Conservation (phyloP, 2,113 vertebrate species). For the Ceyx melanurus region DNA sequence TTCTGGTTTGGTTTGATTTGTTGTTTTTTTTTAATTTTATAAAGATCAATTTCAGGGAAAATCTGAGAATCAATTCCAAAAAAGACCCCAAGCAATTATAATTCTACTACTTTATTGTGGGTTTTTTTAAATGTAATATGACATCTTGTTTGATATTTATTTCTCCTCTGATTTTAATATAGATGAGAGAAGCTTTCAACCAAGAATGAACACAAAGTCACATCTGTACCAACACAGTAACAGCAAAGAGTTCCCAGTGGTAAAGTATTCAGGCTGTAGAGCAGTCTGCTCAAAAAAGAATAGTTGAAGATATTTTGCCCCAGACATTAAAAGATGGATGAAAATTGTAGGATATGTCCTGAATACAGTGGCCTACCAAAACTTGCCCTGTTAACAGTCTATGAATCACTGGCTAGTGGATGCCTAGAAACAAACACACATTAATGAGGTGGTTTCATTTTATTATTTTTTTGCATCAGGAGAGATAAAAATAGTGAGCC, state of each 20-base stretch:
- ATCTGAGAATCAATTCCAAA: not conserved
- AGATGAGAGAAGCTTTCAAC: not conserved
- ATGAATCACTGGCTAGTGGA: slow-evolving; percentile 6
- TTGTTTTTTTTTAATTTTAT: not conserved
- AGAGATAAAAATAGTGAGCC: slow-evolving; percentile 23
- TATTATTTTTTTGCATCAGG: not conserved
- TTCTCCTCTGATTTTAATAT: not conserved
- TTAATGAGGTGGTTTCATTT: not conserved
- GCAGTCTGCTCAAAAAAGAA: not conserved
- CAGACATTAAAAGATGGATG: not conserved
- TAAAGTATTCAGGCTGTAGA: not conserved
- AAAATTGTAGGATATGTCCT: not conserved
- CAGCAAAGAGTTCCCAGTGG: not conserved
- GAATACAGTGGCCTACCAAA: not conserved
- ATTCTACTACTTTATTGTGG: not conserved
- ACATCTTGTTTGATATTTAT: not conserved
- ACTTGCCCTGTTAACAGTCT: not conserved
- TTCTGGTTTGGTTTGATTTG: too few relatives aligned
- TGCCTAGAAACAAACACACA: not conserved
- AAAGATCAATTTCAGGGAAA: not conserved
- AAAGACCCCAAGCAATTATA: not conserved
- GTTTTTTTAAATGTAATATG: not conserved
- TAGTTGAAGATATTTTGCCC: slow-evolving; percentile 2
- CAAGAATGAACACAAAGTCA: not conserved
- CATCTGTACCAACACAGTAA: not conserved